A percentile compares a stretch with the other conserved stretches of the same genome.
phyloP scores from a whole-genome alignment of 2,113 vertebrate species.

The Crocuta crocuta region DNA sequence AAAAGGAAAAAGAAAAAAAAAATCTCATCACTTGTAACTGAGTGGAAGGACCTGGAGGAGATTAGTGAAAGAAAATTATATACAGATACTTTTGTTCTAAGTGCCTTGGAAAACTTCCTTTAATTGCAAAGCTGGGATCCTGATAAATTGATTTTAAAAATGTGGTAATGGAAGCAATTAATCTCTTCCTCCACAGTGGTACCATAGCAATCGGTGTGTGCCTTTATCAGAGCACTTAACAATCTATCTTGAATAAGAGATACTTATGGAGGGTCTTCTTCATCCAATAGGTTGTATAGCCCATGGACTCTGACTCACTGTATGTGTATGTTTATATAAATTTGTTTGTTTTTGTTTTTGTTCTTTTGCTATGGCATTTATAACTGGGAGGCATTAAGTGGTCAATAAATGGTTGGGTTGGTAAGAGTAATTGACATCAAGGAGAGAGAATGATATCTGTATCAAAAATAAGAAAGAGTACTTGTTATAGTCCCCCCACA shows the following conservation, averaged over 20 bases:
- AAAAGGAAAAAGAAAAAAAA: background rate
- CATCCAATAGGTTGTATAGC: background rate
- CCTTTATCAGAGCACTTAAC: slow-evolving; percentile 45
- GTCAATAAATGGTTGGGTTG: background rate
- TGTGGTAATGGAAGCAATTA: slow-evolving; percentile 64
- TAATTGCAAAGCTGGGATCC: slow-evolving; percentile 55
- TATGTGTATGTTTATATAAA: background rate
- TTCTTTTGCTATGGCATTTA: background rate
- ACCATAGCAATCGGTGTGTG: background rate
- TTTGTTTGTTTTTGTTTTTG: background rate
- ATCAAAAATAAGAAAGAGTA: background rate
- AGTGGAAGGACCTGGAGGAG: background rate
- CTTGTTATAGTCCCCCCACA: background rate
- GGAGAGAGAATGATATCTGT: background rate
- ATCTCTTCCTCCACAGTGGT: slow-evolving; percentile 50
- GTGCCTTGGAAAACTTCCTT: slow-evolving; percentile 63
- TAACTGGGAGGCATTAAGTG: background rate
- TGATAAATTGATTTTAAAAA: slow-evolving; percentile 74
- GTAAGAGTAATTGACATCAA: background rate
- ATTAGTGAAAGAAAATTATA: slow-evolving; percentile 29
- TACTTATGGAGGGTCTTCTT: background rate
- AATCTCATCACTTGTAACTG: background rate
- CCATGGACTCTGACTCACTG: background rate
- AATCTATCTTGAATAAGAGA: slow-evolving; percentile 42
- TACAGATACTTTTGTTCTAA: slow-evolving; percentile 46